Evolutionary conservation across 2,888 invertebrate species (phyloP).

Genomic region (Chaitophorus viminalis): DNA sequence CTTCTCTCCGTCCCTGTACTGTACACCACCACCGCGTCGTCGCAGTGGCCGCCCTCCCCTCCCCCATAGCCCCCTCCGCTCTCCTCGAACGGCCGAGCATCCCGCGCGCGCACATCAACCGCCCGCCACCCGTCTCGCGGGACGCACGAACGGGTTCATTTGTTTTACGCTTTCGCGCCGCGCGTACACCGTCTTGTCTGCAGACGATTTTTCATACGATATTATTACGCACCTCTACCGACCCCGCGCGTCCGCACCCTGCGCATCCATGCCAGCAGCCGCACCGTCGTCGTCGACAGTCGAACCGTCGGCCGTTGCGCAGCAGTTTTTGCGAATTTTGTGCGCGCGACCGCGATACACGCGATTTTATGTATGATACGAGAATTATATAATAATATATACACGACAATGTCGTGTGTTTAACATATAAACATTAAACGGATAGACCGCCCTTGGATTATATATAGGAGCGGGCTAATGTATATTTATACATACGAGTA

Average conservation of each 20-base stretch:
- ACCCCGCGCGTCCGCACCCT: not conserved
- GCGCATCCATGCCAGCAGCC: not conserved
- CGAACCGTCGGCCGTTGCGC: not conserved
- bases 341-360: not conserved
- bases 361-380: too few relatives aligned
- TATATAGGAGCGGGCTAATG: too few relatives aligned
- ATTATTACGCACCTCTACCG: conserved; percentile 13
- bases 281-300: not conserved
- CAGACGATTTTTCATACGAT: conserved; percentile 56
- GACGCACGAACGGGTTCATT: conserved; percentile 53
- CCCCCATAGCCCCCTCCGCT: not conserved
- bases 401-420: too few relatives aligned
- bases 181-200: conserved; percentile 41
- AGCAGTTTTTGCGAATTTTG: conserved; percentile 14
- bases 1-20: conserved; percentile 20
- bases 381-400: too few relatives aligned
- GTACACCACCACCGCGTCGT: too few relatives aligned
- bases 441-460: too few relatives aligned
- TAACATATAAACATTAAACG: too few relatives aligned
- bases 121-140: not conserved
- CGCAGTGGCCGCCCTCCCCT: not conserved
- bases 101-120: not conserved
- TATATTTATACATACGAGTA: too few relatives aligned
- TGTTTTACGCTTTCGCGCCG: conserved; percentile 48
- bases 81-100: not conserved